Conservation (phyloP, 2,797 vertebrate genomes). For the Gadopsis marmoratus region DNA sequence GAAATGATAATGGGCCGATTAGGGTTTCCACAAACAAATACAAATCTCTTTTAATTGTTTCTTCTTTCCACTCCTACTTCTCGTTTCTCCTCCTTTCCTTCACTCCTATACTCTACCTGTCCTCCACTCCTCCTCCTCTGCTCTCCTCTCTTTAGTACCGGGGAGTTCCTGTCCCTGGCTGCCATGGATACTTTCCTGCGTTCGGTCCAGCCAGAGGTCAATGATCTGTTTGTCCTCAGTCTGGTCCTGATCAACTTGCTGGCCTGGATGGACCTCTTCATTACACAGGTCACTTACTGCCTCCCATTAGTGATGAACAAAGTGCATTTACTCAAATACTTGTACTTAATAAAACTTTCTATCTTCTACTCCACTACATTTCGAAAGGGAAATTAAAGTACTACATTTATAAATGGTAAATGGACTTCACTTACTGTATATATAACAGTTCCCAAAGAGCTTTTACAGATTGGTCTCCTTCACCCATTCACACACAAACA, state of each 20-base stretch:
- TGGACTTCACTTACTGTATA: no score
- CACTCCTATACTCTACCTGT: no score
- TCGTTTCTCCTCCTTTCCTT: neutral
- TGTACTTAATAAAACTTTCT: neutral
- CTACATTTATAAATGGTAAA: neutral
- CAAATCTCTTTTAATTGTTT: neutral
- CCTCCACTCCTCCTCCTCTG: neutral
- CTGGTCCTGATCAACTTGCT: constrained; percentile 96
- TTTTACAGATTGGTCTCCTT: no score
- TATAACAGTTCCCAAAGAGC: no score
- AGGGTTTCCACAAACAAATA: neutral
- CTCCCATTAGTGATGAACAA: neutral
- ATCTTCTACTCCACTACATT: neutral
- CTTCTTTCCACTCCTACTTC: neutral
- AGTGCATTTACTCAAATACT: neutral
- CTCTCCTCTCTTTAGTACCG: constrained; percentile 78
- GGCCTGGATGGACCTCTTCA: constrained; percentile 99
- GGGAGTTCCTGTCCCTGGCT: constrained; percentile 94
- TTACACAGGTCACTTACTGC: constrained; percentile 84
- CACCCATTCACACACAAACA: no score
- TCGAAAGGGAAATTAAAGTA: no score
- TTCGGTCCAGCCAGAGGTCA: constrained; percentile 96
- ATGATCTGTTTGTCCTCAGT: constrained; percentile 97
- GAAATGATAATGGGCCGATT: neutral
- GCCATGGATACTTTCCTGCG: constrained; percentile 98